A percentile compares a stretch with the other conserved stretches of the same genome.
Evolutionary conservation across 2,888 invertebrate species (phyloP).

Genomic region (Acleris sparsana): DNA sequence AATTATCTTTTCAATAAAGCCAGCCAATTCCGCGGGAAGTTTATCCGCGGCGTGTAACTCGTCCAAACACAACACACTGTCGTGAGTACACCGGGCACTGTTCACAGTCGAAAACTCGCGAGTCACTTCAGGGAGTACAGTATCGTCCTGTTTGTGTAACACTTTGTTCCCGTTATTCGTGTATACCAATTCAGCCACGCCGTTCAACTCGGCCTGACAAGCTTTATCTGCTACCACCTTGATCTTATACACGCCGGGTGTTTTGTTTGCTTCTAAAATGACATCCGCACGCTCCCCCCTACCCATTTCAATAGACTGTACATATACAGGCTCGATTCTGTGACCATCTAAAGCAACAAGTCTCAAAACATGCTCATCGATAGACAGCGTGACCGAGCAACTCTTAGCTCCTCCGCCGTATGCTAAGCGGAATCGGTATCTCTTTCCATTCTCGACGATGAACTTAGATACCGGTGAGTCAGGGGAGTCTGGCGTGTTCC

Average conservation of each 20-base stretch:
- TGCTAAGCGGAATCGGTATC: constrained; percentile 87
- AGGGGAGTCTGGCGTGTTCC: constrained; percentile 69
- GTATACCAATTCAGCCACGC: constrained; percentile 81
- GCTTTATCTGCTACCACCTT: constrained; percentile 78
- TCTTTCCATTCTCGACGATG: constrained; percentile 81
- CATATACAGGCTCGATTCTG: constrained; percentile 83
- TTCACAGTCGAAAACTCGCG: constrained; percentile 71
- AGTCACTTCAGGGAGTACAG: constrained; percentile 47
- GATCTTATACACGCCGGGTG: constrained; percentile 84
- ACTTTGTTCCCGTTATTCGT: constrained; percentile 55
- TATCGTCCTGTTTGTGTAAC: constrained; percentile 63
- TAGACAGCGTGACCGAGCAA: constrained; percentile 86
- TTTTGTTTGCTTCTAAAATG: constrained; percentile 85
- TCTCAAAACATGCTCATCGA: constrained; percentile 86
- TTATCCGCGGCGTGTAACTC: constrained; percentile 81
- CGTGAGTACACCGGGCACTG: constrained; percentile 71
- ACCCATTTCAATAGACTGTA: constrained; percentile 82
- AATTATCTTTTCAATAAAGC: constrained; percentile 80
- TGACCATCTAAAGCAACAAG: constrained; percentile 89
- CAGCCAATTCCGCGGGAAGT: constrained; percentile 78
- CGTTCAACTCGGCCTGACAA: constrained; percentile 76
- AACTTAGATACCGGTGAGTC: constrained; percentile 76
- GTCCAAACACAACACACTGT: constrained; percentile 82
- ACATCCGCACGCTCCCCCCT: constrained; percentile 91
- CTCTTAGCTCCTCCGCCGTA: constrained; percentile 86